Evolutionary conservation across 2,113 vertebrate species (phyloP).

Genomic region (Gallinago jamesoni): DNA sequence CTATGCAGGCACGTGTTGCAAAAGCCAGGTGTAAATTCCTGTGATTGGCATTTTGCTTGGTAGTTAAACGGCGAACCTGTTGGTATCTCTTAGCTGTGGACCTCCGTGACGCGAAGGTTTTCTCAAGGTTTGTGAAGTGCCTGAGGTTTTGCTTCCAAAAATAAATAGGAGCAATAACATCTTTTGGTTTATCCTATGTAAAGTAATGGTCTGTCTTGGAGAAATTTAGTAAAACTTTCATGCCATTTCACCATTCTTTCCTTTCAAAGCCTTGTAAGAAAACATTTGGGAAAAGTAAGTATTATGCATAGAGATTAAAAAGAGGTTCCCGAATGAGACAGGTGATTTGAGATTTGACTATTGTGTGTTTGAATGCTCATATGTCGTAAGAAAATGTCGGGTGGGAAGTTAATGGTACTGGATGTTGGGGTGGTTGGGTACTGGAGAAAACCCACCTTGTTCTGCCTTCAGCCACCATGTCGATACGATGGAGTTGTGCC

Average conservation of each 20-base stretch:
- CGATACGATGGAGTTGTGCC: neutral
- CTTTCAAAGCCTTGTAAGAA: neutral
- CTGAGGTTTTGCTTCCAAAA: neutral
- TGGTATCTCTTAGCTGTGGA: neutral
- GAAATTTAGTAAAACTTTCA: neutral
- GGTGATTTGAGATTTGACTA: neutral
- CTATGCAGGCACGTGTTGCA: neutral
- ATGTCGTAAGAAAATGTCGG: neutral
- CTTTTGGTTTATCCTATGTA: neutral
- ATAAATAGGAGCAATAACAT: neutral
- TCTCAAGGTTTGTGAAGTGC: neutral
- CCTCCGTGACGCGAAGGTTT: neutral
- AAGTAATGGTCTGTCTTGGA: neutral
- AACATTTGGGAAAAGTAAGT: neutral
- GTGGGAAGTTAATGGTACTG: neutral
- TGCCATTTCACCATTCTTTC: neutral
- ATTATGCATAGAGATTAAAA: neutral
- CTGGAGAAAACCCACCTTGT: neutral
- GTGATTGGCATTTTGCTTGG: neutral
- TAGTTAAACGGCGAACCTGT: neutral
- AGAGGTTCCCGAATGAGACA: neutral
- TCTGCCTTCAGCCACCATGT: accelerated
- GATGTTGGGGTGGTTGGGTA: neutral
- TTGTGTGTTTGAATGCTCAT: neutral
- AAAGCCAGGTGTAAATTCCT: neutral